These are phyloP conservation scores for Quadroppia sp. DNA, from an alignment of 2,888 invertebrate species.

Conservation along the genomic window DNA sequence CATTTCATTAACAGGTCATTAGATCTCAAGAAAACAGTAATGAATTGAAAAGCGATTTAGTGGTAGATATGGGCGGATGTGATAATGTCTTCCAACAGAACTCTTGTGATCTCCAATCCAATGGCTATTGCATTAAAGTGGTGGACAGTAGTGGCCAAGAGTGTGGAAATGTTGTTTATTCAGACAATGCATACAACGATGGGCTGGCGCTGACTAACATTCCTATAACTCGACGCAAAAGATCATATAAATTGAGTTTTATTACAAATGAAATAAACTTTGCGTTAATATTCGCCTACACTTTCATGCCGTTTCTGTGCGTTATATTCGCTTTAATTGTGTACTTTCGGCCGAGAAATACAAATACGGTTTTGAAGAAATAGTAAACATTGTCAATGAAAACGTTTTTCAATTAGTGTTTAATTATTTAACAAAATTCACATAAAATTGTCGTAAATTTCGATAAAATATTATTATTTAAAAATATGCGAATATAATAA, in stretches of 20 bases:
- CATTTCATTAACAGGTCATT: neutral
- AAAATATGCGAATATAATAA: no score
- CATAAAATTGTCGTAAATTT: no score
- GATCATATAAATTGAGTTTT: slow-evolving; percentile 21
- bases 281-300: slow-evolving; percentile 3
- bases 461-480: no score
- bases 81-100: slow-evolving; percentile 12
- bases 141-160: neutral
- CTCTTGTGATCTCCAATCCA: slow-evolving; percentile 3
- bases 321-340: neutral
- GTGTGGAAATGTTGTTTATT: slow-evolving; percentile 32
- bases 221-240: slow-evolving; percentile 4
- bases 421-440: no score
- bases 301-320: slow-evolving; percentile 12
- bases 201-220: slow-evolving; percentile 20
- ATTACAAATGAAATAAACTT: slow-evolving; percentile 18
- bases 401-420: no score
- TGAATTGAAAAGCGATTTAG: neutral
- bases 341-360: neutral
- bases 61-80: slow-evolving; percentile 4
- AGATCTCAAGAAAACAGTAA: neutral
- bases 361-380: neutral
- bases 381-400: no score
- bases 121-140: slow-evolving; percentile 31
- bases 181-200: slow-evolving; percentile 19